phyloP scores from a whole-genome alignment of 2,113 vertebrate genomes.

The Romanogobio albipinnatus region DNA sequence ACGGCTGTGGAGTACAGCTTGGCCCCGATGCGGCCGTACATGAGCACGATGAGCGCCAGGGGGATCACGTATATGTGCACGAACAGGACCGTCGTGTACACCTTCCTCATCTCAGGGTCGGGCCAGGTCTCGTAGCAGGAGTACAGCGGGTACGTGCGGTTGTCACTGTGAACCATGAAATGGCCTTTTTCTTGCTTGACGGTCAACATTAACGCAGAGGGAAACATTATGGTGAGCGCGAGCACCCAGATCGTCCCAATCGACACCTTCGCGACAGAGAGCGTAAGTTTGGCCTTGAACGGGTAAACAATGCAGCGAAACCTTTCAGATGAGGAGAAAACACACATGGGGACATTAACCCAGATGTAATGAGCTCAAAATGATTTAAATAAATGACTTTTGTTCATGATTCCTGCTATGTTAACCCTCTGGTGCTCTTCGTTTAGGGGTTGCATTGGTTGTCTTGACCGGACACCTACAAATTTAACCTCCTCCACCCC shows the following conservation, averaged over 20 bases:
- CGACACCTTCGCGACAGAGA: slow-evolving; percentile 58
- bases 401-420: no score
- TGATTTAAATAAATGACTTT: no score
- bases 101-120: slow-evolving; percentile 61
- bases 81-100: slow-evolving; percentile 68
- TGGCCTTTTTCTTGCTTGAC: slow-evolving; percentile 57
- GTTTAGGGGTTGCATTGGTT: no score
- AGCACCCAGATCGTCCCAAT: slow-evolving; percentile 63
- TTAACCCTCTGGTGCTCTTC: no score
- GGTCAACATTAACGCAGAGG: slow-evolving; percentile 64
- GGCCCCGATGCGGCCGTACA: slow-evolving; percentile 64
- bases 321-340: slow-evolving; percentile 47
- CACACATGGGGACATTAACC: background rate
- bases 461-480: no score
- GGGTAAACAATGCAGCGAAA: slow-evolving; percentile 68
- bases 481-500: no score
- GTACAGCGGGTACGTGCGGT: slow-evolving; percentile 59
- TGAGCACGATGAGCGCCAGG: slow-evolving; percentile 61
- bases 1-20: slow-evolving; percentile 59
- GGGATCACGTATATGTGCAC: slow-evolving; percentile 64
- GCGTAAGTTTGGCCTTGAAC: slow-evolving; percentile 64
- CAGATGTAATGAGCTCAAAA: background rate
- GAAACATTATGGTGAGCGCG: slow-evolving; percentile 66
- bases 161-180: slow-evolving; percentile 51
- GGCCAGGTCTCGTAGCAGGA: slow-evolving; percentile 71